A percentile compares a stretch with the other conserved stretches of the same genome.
Conservation (phyloP, 2,113 vertebrate species). For the Aptenodytes patagonicus region DNA sequence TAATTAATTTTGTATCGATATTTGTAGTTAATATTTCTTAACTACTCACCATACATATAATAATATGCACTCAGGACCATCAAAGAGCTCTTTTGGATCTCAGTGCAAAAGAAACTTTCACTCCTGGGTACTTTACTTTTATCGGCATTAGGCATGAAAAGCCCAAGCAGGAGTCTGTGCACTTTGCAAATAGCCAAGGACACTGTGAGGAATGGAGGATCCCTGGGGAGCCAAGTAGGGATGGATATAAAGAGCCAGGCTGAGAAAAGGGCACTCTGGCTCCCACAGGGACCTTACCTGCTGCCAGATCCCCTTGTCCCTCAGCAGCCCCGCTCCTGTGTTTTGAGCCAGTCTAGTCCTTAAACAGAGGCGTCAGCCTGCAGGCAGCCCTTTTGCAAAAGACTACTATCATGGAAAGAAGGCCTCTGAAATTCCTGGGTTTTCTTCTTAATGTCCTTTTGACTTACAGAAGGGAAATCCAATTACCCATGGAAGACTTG, state of each 20-base stretch:
- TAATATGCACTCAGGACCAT: not conserved
- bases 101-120: not conserved
- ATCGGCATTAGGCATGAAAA: not conserved
- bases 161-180: not conserved
- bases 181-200: rapidly evolving
- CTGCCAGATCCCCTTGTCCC: not conserved
- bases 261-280: not conserved
- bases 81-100: not conserved
- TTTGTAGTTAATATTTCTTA: not conserved
- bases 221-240: not conserved
- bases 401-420: not conserved
- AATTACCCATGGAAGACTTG: not conserved
- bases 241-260: not conserved
- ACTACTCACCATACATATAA: rapidly evolving
- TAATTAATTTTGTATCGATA: not conserved
- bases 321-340: not conserved
- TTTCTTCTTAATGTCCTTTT: not conserved
- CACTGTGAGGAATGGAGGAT: not conserved
- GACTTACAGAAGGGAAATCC: not conserved
- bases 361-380: not conserved
- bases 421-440: not conserved
- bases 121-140: not conserved
- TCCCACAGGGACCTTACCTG: not conserved
- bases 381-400: not conserved
- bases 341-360: not conserved